phyloP scores from a whole-genome alignment of 2,888 invertebrate species.

The Pristionchus exspectatus region DNA sequence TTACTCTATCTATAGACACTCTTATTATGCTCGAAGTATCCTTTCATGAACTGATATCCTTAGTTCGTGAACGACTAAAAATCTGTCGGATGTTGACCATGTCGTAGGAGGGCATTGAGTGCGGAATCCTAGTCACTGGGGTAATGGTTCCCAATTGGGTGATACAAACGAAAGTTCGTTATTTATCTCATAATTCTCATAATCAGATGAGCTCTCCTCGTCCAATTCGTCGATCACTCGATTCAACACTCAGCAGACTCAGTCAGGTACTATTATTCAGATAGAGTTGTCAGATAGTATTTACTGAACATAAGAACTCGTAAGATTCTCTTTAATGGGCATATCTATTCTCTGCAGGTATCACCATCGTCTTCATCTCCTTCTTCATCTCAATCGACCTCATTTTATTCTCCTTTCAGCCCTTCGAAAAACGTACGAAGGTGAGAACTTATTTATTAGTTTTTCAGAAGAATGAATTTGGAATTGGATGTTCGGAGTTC shows the following conservation, averaged over 20 bases:
- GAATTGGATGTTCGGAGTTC: no score
- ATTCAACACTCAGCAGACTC: slow-evolving; percentile 40
- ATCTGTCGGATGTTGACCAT: no score
- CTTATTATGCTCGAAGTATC: no score
- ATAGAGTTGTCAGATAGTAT: background rate
- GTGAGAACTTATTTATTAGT: background rate
- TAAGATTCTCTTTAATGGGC: background rate
- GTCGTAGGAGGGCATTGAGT: no score
- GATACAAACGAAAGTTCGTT: background rate
- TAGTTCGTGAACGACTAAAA: no score
- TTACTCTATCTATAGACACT: background rate
- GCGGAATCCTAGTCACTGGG: no score
- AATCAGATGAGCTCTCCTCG: slow-evolving; percentile 9
- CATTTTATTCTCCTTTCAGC: slow-evolving; percentile 17
- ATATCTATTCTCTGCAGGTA: background rate
- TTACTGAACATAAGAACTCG: no score
- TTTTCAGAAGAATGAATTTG: background rate
- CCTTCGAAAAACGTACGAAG: background rate
- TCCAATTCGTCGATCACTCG: slow-evolving; percentile 42
- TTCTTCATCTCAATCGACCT: background rate
- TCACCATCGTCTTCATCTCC: slow-evolving; percentile 24
- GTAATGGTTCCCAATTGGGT: no score
- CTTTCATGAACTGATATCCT: no score
- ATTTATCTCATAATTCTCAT: background rate
- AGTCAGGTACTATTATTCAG: slow-evolving; percentile 18